These are phyloP conservation scores for Noturus placidus DNA, from an alignment of 2,113 vertebrate genomes.

Conservation along the genomic window DNA sequence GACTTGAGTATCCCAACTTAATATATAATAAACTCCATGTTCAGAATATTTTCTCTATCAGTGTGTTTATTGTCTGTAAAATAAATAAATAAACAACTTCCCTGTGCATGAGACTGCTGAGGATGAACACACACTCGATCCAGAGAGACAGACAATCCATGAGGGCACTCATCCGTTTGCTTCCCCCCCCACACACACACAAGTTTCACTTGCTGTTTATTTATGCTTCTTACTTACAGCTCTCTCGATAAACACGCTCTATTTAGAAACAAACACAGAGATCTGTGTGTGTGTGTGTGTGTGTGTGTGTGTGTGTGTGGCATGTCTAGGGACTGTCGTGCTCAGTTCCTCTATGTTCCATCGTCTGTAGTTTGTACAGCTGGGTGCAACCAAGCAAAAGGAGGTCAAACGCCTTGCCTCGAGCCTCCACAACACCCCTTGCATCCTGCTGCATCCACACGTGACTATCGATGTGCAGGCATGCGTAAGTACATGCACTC, in stretches of 20 bases:
- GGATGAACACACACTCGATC: slow-evolving; percentile 5
- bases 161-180: neutral
- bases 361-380: slow-evolving; percentile 58
- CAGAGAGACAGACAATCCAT: neutral
- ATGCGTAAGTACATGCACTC: neutral
- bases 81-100: neutral
- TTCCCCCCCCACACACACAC: slow-evolving; percentile 18
- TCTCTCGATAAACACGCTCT: slow-evolving; percentile 55
- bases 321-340: slow-evolving; percentile 36
- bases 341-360: slow-evolving; percentile 46
- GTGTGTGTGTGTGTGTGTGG: slow-evolving; percentile 17
- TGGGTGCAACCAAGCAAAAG: slow-evolving; percentile 58
- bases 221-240: slow-evolving; percentile 48
- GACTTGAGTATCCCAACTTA: too few species aligned
- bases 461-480: slow-evolving; percentile 33
- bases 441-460: slow-evolving; percentile 1
- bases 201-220: slow-evolving; percentile 51
- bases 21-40: too few species aligned
- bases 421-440: slow-evolving; percentile 31
- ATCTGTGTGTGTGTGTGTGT: slow-evolving; percentile 23
- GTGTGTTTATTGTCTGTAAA: too few species aligned
- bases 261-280: slow-evolving; percentile 60
- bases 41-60: too few species aligned
- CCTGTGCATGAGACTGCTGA: neutral
- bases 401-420: slow-evolving; percentile 55